phyloP scores from a whole-genome alignment of 2,113 vertebrate species.

The Phaethornis superciliosus region DNA sequence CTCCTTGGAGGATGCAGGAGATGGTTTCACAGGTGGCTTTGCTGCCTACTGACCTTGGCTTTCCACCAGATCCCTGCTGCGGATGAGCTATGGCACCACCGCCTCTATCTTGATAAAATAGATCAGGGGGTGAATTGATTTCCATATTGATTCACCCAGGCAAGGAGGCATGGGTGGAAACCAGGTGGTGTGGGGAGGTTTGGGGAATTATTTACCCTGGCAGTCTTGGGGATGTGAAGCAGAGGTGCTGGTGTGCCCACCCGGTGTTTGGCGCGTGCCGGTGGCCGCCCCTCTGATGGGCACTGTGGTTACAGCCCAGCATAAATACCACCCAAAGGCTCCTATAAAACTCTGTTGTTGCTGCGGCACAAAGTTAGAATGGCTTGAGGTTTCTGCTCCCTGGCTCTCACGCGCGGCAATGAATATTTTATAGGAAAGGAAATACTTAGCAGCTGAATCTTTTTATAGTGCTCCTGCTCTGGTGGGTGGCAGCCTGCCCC shows the following conservation, averaged over 20 bases:
- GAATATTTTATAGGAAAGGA: slow-evolving; percentile 98
- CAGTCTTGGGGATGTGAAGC: rapidly evolving
- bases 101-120: slow-evolving; percentile 65
- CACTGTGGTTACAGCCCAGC: slow-evolving; percentile 12
- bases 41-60: slow-evolving; percentile 64
- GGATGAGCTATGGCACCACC: slow-evolving; percentile 62
- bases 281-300: background rate
- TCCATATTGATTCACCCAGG: slow-evolving; percentile 52
- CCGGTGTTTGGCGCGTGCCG: rapidly evolving
- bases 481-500: slow-evolving; percentile 75
- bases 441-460: slow-evolving; percentile 91
- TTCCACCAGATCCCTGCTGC: background rate
- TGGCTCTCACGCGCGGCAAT: slow-evolving; percentile 82
- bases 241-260: rapidly evolving
- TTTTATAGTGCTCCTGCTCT: slow-evolving; percentile 90
- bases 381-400: slow-evolving; percentile 92
- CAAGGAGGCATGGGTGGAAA: background rate
- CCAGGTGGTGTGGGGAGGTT: background rate
- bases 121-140: slow-evolving; percentile 68
- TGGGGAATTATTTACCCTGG: rapidly evolving
- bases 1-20: too few species aligned
- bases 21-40: background rate
- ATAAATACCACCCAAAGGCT: slow-evolving; percentile 76
- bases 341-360: slow-evolving; percentile 80
- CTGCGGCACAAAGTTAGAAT: slow-evolving; percentile 86